Conservation (phyloP, 2,113 vertebrate species). For the Salminus brasiliensis region DNA sequence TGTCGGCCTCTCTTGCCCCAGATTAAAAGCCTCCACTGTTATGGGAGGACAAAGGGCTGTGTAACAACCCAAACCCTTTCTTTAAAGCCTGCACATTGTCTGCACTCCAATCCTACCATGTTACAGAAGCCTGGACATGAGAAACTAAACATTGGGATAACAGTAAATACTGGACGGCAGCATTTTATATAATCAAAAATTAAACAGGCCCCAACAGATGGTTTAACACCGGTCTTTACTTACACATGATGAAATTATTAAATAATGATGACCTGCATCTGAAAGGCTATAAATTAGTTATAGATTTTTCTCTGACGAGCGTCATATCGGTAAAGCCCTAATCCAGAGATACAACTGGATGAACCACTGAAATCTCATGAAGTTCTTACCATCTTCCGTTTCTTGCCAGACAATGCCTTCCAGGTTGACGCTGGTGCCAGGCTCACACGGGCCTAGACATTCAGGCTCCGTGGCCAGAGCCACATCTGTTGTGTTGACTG, state of each 20-base stretch:
- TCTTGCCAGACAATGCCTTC: constrained; percentile 99
- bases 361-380: neutral
- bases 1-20: neutral
- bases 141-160: neutral
- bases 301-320: no score
- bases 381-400: constrained; percentile 91
- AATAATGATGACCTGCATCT: no score
- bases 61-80: neutral
- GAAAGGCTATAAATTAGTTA: no score
- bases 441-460: constrained; percentile 96
- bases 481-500: constrained; percentile 95
- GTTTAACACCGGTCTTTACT: no score
- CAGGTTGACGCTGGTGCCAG: constrained; percentile 96
- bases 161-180: no score
- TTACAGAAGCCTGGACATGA: neutral
- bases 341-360: no score
- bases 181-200: no score
- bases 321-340: no score
- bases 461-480: constrained; percentile 93
- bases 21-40: constrained; percentile 9
- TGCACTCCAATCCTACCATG: neutral
- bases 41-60: neutral
- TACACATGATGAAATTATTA: no score
- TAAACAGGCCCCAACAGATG: no score
- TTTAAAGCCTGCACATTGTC: neutral